These are phyloP conservation scores for Chauna torquata DNA, from an alignment of 2,113 vertebrate genomes.

Conservation along the genomic window DNA sequence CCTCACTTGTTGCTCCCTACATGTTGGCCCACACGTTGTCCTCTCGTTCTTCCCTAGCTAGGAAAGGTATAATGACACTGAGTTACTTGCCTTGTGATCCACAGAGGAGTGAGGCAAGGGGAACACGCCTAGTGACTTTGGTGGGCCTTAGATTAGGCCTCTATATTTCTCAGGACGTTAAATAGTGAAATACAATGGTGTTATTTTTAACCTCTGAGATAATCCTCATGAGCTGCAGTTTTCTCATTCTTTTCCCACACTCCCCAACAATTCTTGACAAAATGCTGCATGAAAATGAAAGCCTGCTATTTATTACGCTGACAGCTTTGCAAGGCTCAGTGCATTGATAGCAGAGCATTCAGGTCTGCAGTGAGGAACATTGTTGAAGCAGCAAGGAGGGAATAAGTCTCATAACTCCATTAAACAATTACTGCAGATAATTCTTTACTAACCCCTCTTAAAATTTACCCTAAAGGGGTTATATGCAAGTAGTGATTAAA, in stretches of 20 bases:
- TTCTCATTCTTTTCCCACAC: conserved; percentile 10
- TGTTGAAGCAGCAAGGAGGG: background rate
- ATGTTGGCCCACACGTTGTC: background rate
- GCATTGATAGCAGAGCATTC: background rate
- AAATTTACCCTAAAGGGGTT: conserved; percentile 38
- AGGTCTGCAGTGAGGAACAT: background rate
- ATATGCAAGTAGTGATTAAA: conserved; percentile 66
- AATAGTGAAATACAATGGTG: background rate
- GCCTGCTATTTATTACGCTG: background rate
- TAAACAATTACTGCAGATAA: conserved; percentile 33
- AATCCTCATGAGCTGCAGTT: background rate
- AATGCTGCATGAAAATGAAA: conserved; percentile 11
- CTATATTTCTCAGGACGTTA: background rate
- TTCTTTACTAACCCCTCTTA: conserved; percentile 37
- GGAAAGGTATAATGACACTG: background rate
- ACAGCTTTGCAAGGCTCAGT: background rate
- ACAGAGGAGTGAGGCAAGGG: background rate
- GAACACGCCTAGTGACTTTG: background rate
- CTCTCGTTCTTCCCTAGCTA: background rate
- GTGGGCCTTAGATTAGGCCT: background rate
- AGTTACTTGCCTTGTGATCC: background rate
- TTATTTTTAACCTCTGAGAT: conserved; percentile 35
- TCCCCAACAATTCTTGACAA: background rate
- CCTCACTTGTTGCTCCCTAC: background rate
- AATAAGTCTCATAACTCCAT: background rate